Evolutionary conservation across 2,888 invertebrate genomes (phyloP).

Genomic region (Leucoptera coffeella): DNA sequence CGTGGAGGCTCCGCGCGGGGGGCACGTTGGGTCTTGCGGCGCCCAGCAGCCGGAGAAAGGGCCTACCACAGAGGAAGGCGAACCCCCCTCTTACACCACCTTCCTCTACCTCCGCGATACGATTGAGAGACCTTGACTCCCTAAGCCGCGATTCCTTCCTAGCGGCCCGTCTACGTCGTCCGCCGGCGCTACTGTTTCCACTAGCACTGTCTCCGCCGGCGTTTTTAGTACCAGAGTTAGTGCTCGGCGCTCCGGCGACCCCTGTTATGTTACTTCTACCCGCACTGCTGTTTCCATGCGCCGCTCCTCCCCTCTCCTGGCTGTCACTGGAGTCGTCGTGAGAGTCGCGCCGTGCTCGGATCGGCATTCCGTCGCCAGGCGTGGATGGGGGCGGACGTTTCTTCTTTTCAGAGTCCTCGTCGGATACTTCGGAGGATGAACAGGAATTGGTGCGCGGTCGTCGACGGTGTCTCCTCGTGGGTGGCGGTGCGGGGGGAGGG

Average conservation of each 20-base stretch:
- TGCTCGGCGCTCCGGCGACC: constrained; percentile 9
- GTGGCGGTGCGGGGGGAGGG: constrained; percentile 23
- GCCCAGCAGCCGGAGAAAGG: constrained; percentile 33
- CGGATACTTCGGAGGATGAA: constrained; percentile 91
- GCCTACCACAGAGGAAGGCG: constrained; percentile 38
- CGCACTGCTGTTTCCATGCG: constrained; percentile 41
- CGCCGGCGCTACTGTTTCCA: constrained; percentile 11
- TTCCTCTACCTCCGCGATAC: constrained; percentile 82
- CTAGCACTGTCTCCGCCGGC: constrained; percentile 20
- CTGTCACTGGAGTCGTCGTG: constrained; percentile 84
- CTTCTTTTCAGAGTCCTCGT: constrained; percentile 82
- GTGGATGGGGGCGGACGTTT: constrained; percentile 67
- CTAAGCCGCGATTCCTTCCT: constrained; percentile 52
- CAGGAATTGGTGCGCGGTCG: constrained; percentile 65
- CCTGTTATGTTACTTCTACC: constrained; percentile 7
- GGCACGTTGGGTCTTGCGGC: constrained; percentile 41
- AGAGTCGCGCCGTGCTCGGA: constrained; percentile 67
- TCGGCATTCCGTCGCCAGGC: constrained; percentile 48
- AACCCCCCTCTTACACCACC: constrained; percentile 25
- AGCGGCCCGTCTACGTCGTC: constrained; percentile 27
- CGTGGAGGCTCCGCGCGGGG: constrained; percentile 31
- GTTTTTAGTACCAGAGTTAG: constrained; percentile 8
- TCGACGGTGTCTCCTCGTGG: constrained; percentile 25
- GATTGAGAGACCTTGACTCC: constrained; percentile 78
- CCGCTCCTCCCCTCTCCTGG: constrained; percentile 68